Percentiles rank a stretch among this genome's conserved stretches.
phyloP scores from a whole-genome alignment of 2,888 invertebrate genomes.

The Vandiemenella viatica region DNA sequence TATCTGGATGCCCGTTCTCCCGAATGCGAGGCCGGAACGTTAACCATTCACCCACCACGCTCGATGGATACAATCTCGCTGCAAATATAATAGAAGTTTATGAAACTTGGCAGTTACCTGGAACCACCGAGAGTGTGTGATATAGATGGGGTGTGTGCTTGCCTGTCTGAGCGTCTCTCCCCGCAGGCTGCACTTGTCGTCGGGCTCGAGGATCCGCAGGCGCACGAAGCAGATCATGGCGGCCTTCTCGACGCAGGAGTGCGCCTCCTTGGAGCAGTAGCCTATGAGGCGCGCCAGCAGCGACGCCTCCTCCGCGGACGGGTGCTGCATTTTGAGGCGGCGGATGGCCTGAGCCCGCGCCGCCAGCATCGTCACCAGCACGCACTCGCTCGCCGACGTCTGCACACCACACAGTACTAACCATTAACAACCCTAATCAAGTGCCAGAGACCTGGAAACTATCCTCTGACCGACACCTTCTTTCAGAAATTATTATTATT shows the following conservation, averaged over 20 bases:
- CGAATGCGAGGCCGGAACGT: too few species aligned
- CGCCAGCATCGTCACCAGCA: slow-evolving; percentile 81
- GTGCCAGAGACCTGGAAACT: too few species aligned
- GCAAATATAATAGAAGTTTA: too few species aligned
- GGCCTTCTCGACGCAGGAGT: slow-evolving; percentile 84
- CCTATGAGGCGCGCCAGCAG: slow-evolving; percentile 86
- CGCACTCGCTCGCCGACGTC: slow-evolving; percentile 93
- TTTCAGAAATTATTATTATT: too few species aligned
- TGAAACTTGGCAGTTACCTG: too few species aligned
- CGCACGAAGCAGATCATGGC: slow-evolving; percentile 91
- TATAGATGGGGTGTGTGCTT: too few species aligned
- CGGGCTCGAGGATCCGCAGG: slow-evolving; percentile 74
- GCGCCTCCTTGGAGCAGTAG: slow-evolving; percentile 79
- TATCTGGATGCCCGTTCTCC: too few species aligned
- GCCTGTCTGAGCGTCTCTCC: slow-evolving; percentile 69
- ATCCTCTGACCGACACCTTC: too few species aligned
- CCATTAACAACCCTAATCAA: too few species aligned
- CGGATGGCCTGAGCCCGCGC: slow-evolving; percentile 81
- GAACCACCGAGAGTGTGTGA: too few species aligned
- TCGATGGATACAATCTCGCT: too few species aligned
- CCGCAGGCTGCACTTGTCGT: slow-evolving; percentile 63
- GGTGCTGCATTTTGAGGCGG: slow-evolving; percentile 66
- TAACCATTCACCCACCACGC: too few species aligned
- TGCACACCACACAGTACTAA: slow-evolving; percentile 29
- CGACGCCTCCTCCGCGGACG: slow-evolving; percentile 77